phyloP scores from a whole-genome alignment of 2,797 vertebrate species.

The Eidolon dupreanum region DNA sequence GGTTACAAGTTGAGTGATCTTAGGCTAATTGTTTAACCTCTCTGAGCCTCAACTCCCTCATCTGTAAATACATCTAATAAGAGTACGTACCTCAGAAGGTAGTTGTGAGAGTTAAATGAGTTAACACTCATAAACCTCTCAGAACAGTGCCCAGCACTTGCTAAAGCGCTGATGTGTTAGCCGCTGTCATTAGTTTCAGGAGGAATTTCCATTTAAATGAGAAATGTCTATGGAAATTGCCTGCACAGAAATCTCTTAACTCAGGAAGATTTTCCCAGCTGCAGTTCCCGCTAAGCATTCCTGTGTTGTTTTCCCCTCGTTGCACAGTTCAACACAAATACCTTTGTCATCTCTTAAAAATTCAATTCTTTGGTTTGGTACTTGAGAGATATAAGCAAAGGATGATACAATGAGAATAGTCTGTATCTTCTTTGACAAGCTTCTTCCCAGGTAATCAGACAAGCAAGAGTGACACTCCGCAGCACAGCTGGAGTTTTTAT shows the following conservation, averaged over 20 bases:
- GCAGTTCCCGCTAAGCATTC: neutral
- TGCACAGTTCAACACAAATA: neutral
- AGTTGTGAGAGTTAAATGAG: neutral
- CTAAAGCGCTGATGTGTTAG: neutral
- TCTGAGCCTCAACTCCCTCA: neutral
- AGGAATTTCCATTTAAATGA: constrained; percentile 74
- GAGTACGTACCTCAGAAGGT: neutral
- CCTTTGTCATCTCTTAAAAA: constrained; percentile 42
- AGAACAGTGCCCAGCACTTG: neutral
- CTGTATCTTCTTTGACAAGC: neutral
- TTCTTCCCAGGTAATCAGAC: neutral
- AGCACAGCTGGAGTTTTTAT: fast-evolving
- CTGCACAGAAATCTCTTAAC: constrained; percentile 60
- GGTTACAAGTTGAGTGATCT: neutral
- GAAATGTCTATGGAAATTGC: constrained; percentile 55
- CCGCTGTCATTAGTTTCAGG: neutral
- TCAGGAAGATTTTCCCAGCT: constrained; percentile 57
- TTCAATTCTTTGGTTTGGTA: constrained; percentile 33
- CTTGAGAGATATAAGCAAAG: constrained; percentile 13
- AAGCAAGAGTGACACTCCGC: neutral
- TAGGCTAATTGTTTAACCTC: neutral
- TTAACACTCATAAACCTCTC: neutral
- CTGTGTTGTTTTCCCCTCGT: neutral
- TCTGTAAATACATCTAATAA: neutral
- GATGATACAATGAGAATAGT: neutral